These are phyloP conservation scores for Axinella damicornis DNA, from an alignment of 37 sponge, comb jelly and placozoan species.

Conservation along the genomic window DNA sequence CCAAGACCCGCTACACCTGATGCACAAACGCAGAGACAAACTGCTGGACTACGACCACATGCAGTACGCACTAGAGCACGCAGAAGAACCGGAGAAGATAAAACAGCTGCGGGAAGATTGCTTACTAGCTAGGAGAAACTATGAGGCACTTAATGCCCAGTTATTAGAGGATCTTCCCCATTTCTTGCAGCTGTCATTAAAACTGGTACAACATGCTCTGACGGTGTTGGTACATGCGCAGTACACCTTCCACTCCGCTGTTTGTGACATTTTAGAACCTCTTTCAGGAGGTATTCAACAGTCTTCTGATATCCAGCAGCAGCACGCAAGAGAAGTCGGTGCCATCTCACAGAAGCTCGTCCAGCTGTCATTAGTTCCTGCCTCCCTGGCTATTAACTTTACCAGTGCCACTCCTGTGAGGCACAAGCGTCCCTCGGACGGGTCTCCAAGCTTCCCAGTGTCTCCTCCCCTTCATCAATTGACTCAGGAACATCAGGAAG, in stretches of 20 bases:
- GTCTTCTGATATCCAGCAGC: no score
- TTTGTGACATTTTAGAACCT: neutral
- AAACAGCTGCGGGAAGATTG: constrained; percentile 66
- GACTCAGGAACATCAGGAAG: neutral
- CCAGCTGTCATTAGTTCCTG: constrained; percentile 57
- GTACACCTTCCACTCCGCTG: constrained; percentile 20
- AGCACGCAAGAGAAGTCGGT: constrained; percentile 20
- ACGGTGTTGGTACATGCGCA: constrained; percentile 46
- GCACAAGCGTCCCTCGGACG: neutral
- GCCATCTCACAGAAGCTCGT: neutral
- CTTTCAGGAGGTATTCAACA: neutral
- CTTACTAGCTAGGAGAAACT: constrained; percentile 74
- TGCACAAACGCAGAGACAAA: constrained; percentile 93
- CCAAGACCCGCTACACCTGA: constrained; percentile 86
- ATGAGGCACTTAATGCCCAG: constrained; percentile 90
- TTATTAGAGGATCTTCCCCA: constrained; percentile 87
- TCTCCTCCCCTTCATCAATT: neutral
- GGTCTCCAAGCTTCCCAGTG: neutral
- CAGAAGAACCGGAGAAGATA: constrained; percentile 72
- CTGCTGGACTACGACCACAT: constrained; percentile 93
- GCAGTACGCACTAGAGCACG: constrained; percentile 74
- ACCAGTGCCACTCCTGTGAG: neutral
- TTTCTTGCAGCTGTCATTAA: constrained; percentile 34
- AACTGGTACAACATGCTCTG: constrained; percentile 40
- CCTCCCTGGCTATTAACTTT: constrained; percentile 45